Base-by-base conservation (phyloP, 2,113 vertebrate genomes). In the Cyrtonyx montezumae region DNA sequence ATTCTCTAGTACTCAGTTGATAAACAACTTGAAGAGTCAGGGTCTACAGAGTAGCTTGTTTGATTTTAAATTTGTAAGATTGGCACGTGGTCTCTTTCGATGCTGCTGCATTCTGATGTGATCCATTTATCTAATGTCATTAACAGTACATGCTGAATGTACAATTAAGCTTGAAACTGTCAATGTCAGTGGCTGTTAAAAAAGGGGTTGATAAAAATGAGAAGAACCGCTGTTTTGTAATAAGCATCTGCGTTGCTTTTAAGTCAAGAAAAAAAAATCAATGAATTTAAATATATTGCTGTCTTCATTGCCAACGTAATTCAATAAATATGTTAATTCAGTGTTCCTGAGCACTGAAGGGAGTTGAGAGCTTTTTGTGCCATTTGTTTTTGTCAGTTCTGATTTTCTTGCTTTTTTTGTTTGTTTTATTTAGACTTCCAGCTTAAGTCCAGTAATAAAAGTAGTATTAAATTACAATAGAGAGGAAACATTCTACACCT, bases 271-370 rank as follows among this genome's bases (percentile, higher is more conserved):
- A 95, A 89, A 93, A 94, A 96, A 97, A 95, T 96, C 96, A 96
- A 94, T 97, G 94, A 92, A 94, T 94, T 96, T 97, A 95, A 97
- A 94, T 96, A 96, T 97, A 96, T 96, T 95, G 70, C 94, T 96
- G 90, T 96, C 95, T 97, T 97, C 90, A 94, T 96, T 97, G 94
- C 95, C 92, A 93, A 62, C 93, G 91, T 95, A 97, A 97, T 97
- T 97, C 96, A 97, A 96, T 97, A 97, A 96, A 95, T 96, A 97
- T 96, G 97, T 95, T 97, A 97, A 96, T 97, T 96, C 94, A 92
- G 68, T 95, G 80, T 96, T 96, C 79, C 79, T 75, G 92, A 95
- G 75, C 75, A 82, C 51, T 89, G 85, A 94, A 95, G 87, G 91
- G 85, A 92, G 70, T 83, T 93, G 82, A 94, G 91, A 94, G 92